Evolutionary conservation across 2,113 vertebrate species (phyloP), one percentile per base, ranked within the genome.

Genomic region (Argyrosomus japonicus): DNA sequence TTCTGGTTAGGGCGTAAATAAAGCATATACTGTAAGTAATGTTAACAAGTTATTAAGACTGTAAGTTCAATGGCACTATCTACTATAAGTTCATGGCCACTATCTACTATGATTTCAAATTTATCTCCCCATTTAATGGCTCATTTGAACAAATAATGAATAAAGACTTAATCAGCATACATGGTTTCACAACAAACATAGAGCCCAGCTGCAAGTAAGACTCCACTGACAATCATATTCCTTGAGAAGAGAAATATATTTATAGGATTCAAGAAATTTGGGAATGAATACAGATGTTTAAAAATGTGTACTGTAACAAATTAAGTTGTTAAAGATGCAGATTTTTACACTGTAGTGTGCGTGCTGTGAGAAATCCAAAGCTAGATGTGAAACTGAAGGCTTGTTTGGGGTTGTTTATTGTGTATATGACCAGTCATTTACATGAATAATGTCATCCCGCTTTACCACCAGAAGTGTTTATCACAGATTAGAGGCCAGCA

Each of bases 401-500:
- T 72, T 61, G 75, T 83, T 87, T 73, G 19, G 10, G 61, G 76
- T 83, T 86, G 61, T 92, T 92, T 90, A 88, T 67, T 32, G 73
- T 27, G 12, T 65, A 68, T 88, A 72, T 75, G 72, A 75, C 65
- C 75, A 53, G 71, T 68, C 85, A 58, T 92, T 90, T 81, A 60
- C 54, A 61, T 87, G 80, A 94, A 64, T 84, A 71, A 89, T 86
- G 62, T 61, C 79, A 45, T 40, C 63, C 63, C 32, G 68, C 61
- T 89, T 82, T 79, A 88, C 89, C 89, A 94, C 87, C 91, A 94
- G 88, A 91, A 94, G 93, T 87, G 91, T 95, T 96, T 94, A 95
- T 95, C 95, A 96, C 94, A 95, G 96, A 97, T 93, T 93, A 95
- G 93, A 94, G 96, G 92, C 93, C 94, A 82, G 93, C 95, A 94